Base-by-base conservation (phyloP, 2,113 vertebrate species). In the Etheostoma cragini region DNA sequence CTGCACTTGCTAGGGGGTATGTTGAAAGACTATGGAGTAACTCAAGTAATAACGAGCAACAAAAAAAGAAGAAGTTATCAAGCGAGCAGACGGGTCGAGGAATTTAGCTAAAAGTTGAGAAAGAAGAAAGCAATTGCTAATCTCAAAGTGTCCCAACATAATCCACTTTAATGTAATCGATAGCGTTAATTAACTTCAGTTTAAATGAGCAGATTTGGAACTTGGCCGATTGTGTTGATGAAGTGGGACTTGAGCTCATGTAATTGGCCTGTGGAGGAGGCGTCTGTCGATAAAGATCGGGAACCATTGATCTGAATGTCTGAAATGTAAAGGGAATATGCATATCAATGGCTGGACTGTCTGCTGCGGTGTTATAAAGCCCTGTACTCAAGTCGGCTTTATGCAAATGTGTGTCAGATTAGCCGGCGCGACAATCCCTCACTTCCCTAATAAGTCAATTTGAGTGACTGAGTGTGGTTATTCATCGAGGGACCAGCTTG, bases 371-470 rank as follows among this genome's bases (percentile, higher is more conserved):
- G n/a, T 72, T 50, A 16, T 21, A 12, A 56, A 69, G 67, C 73
- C 74, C 76, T 83, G 53, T 72, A 46, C 65, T 81, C 72, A 46
- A 82, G 76, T 64, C 38, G 42, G 64, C 67, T 35, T 76, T 56
- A 89, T 92, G 85, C 85, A 88, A 88, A 91, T 88, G 81, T 72
- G 77, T 72, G 88, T 88, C 87, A 87, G 77, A 90, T 89, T 86
- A 87, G 63, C 76, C 13, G 30, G 21, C 86, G 78, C 85, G 76
- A 86, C 87, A 83, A 88, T 90, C 71, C 65, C 72, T 90, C 88
- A 84, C 81, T 84, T 66, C 72, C 74, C 78, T 88, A 89, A 89
- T 91, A 91, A 88, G 90, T 94, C 85, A 83, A 61, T 92, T 91
- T 75, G 80, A 88, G 87, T 84, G 89, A 89, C 80, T 77, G 83